A percentile compares a stretch with the other conserved stretches of the same genome.
Evolutionary conservation across 2,113 vertebrate genomes (phyloP).

Genomic region (Ramphastos sulfuratus): DNA sequence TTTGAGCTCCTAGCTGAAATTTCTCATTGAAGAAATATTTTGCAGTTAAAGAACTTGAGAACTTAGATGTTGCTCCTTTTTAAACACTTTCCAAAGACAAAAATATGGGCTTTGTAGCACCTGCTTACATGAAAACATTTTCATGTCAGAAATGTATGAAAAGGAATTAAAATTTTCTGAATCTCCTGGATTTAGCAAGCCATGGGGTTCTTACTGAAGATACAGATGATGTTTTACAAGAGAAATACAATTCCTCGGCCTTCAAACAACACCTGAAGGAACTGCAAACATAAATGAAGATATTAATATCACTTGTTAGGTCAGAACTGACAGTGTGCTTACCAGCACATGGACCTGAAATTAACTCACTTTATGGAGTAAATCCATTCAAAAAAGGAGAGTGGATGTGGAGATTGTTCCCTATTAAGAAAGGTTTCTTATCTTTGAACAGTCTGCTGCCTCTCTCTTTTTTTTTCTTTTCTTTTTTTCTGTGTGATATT

Average conservation of each 20-base stretch:
- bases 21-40: slow-evolving; percentile 13
- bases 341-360: not conserved
- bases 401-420: not conserved
- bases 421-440: not conserved
- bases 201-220: not conserved
- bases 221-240: not conserved
- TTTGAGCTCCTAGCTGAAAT: not conserved
- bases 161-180: slow-evolving; percentile 1
- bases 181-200: not conserved
- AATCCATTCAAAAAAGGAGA: not conserved
- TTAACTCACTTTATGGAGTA: not conserved
- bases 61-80: not conserved
- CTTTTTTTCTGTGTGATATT: not conserved
- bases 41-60: not conserved
- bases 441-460: not conserved
- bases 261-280: not conserved
- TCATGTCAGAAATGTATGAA: not conserved
- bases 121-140: not conserved
- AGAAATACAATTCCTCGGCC: not conserved
- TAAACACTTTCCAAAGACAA: not conserved
- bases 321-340: not conserved
- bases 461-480: not conserved
- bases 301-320: not conserved
- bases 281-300: not conserved
- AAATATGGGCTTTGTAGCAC: not conserved